These are phyloP conservation scores for Sclerodermus sp. DNA, from an alignment of 2,888 invertebrate genomes.

Conservation along the genomic window DNA sequence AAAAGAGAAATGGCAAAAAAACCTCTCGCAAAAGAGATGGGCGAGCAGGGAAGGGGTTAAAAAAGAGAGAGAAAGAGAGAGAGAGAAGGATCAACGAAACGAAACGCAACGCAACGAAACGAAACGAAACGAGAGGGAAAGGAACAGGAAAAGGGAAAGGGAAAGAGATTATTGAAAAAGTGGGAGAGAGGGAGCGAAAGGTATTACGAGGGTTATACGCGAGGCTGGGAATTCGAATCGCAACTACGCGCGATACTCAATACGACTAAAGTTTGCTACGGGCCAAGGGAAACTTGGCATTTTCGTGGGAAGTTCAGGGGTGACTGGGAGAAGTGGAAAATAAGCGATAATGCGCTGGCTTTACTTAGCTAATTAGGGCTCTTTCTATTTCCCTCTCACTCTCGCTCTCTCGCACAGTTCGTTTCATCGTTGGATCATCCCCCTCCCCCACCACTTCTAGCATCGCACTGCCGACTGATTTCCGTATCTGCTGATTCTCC, in stretches of 20 bases:
- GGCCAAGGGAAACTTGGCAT: conserved; percentile 33
- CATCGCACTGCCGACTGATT: conserved; percentile 22
- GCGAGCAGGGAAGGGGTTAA: no score
- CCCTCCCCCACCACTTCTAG: conserved; percentile 11
- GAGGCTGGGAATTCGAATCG: conserved; percentile 20
- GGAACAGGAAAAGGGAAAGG: neutral
- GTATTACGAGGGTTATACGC: conserved; percentile 9
- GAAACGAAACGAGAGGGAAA: no score
- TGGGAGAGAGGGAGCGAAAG: conserved; percentile 7
- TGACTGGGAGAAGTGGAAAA: conserved; percentile 30
- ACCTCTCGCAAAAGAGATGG: no score
- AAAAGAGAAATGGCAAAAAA: conserved; percentile 23
- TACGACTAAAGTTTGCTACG: conserved; percentile 27
- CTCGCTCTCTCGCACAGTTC: conserved; percentile 10
- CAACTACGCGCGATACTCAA: conserved; percentile 22
- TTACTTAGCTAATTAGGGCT: conserved; percentile 57
- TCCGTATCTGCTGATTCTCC: conserved; percentile 31
- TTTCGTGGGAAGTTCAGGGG: conserved; percentile 23
- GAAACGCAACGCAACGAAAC: no score
- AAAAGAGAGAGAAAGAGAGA: conserved; percentile 27
- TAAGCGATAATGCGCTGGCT: conserved; percentile 56
- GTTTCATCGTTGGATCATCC: neutral
- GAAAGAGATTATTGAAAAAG: no score
- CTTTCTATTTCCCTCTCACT: conserved; percentile 23
- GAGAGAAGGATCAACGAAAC: conserved; percentile 19